Base-by-base conservation (phyloP, 2,113 vertebrate species). In the Paedocypris sp. region DNA sequence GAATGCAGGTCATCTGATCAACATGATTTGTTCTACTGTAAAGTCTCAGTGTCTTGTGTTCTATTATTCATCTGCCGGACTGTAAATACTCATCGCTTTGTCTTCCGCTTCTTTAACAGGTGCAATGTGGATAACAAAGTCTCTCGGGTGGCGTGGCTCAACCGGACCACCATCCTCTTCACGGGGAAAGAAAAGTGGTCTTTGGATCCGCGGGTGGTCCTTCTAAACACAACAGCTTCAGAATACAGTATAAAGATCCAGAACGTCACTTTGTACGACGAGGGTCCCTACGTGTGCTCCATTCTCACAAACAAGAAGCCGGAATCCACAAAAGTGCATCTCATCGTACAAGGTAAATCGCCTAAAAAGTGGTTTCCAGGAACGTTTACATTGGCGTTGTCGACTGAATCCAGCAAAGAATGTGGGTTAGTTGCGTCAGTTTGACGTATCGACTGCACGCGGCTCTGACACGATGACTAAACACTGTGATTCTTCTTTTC, bases 211-310 rank as follows among this genome's bases (percentile, higher is more conserved):
- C 91, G 94, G 0, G 94, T 98, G 67, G 85, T 93, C 59, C 87
- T 96, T 61, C 75, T 96, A 72, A 88, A 94, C 86, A 93, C 91
- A 15, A 90, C 89, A 2, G 81, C 87, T 39, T 94, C 91, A n/a
- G 93, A 98, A 72, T 98, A 97, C 85, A 98, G 92, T 85, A 97
- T 98, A 82, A 84, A 86, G 85, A 97, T 98, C 73, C 86, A 90
- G 62, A 88, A 94, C 0, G 93, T 98, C 53, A 89, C 93, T 2
- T 64, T 97, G 1, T 90, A 94, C 0, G 93, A 98, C 1, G 94
- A 98, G 57, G 94, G 94, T 1, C 91, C 93, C 0, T 98, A 98
- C 11, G 89, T 92, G 54, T 98, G 94, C 82, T 94, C 94, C 0
- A 90, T 98, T 68, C 91, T 97, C 76, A 94, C 93, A 11, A 93